phyloP scores from a whole-genome alignment of 2,113 vertebrate species.

The Bucco capensis region DNA sequence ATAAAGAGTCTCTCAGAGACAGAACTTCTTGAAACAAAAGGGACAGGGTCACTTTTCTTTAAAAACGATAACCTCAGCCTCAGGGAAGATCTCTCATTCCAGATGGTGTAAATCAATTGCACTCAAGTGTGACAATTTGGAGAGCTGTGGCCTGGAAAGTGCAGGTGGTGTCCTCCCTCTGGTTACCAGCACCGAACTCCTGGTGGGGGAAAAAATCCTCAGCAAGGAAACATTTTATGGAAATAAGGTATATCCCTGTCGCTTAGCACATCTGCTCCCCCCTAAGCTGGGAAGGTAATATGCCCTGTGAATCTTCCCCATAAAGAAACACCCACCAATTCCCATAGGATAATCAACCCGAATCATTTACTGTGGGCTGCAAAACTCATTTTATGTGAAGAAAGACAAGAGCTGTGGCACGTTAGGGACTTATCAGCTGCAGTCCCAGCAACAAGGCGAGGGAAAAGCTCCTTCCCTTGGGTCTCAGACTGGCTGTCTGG shows the following conservation, averaged over 20 bases:
- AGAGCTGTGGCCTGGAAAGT: conserved; percentile 6
- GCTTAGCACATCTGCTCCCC: background rate
- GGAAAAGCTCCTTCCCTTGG: background rate
- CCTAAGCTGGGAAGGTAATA: background rate
- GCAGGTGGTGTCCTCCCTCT: background rate
- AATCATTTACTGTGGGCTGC: background rate
- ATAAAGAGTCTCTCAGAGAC: background rate
- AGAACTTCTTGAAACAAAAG: conserved; percentile 3
- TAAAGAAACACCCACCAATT: background rate
- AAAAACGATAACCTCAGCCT: conserved; percentile 8
- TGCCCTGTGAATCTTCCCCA: background rate
- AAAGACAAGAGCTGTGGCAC: background rate
- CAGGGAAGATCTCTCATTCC: background rate
- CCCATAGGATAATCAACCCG: background rate
- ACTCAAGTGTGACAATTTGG: background rate
- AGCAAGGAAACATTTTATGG: background rate
- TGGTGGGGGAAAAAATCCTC: background rate
- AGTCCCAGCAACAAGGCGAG: background rate
- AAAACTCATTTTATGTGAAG: background rate
- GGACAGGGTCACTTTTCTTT: background rate
- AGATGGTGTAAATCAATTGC: conserved; percentile 14
- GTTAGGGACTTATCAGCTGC: background rate
- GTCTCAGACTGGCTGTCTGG: background rate
- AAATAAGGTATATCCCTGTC: background rate
- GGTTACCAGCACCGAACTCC: background rate